Base-by-base conservation (phyloP, 2,797 vertebrate species). In the Mallotus villosus region DNA sequence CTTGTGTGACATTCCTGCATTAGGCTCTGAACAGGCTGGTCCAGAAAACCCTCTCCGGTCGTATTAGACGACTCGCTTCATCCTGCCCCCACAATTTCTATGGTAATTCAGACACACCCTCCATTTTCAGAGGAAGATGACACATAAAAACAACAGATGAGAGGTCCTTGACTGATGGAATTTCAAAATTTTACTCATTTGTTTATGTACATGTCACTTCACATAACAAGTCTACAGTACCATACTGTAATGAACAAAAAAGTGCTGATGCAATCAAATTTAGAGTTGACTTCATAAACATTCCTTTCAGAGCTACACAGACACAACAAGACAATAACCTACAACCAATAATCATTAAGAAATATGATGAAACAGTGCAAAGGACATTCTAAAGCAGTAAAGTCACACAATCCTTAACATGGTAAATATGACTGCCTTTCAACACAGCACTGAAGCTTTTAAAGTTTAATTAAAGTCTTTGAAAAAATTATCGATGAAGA, bases 161-260 rank as follows among this genome's bases (percentile, higher is more conserved):
- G 6, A 17, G 51, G 19, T 55, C 19, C 51, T 53, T 17, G 16
- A 55, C 51, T 71, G 57, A 57, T 69, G 51, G 63, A 66, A 53
- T 67, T 24, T 19, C 25, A 74, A 63, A 62, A 73, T 67, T 67
- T 51, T 74, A 77, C 61, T 41, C 70, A 79, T 63, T 74, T 8
- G 71, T 91, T 90, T 87, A 91, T 90, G 89, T 71, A 73, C 66
- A 70, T 60, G n/a, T 69, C 68, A 85, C 82, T 85, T 88, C 81
- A 87, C 86, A 72, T 82, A 70, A 80, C 67, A 82, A 61, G 65
- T 32, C 74, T 72, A 74, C 80, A 76, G 81, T 80, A 63, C 21
- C n/a, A 79, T 60, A 72, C 77, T 22, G 65, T 75, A 70, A 84
- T 74, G 71, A 79, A 83, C 77, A 70, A 80, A 86, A 86, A 85